Evolutionary conservation across 2,113 vertebrate genomes (phyloP).

Genomic region (Nettapus auritus): DNA sequence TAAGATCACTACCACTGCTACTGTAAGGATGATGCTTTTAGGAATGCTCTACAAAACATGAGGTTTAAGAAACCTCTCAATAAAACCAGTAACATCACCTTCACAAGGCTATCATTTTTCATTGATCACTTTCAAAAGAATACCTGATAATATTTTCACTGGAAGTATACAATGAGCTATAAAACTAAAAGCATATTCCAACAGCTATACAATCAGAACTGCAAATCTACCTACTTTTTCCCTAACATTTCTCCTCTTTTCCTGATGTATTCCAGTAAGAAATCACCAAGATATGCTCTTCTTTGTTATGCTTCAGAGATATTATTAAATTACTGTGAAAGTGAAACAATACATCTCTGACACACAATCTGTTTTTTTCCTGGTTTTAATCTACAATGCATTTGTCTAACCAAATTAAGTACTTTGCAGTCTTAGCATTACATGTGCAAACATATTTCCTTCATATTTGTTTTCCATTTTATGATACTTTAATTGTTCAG

Average conservation of each 20-base stretch:
- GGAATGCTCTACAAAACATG: background rate
- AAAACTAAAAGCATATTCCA: background rate
- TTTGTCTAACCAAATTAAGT: conserved; percentile 41
- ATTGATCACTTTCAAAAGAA: background rate
- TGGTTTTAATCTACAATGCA: conserved; percentile 13
- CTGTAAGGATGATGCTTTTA: background rate
- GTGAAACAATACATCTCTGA: background rate
- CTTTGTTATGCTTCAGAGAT: conserved; percentile 1
- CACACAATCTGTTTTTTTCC: background rate
- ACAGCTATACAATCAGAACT: background rate
- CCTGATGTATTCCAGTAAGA: background rate
- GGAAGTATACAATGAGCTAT: background rate
- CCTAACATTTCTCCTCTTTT: background rate
- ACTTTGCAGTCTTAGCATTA: background rate
- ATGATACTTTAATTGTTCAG: conserved; percentile 48
- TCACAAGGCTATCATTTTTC: background rate
- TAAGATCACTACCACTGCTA: background rate
- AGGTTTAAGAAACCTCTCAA: background rate
- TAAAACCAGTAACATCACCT: background rate
- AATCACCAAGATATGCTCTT: background rate
- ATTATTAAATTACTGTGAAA: background rate
- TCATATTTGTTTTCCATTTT: conserved; percentile 21
- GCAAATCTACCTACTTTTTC: background rate
- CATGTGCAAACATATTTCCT: background rate
- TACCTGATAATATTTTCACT: background rate